phyloP scores from a whole-genome alignment of 2,113 vertebrate genomes.

The Pogona vitticeps region DNA sequence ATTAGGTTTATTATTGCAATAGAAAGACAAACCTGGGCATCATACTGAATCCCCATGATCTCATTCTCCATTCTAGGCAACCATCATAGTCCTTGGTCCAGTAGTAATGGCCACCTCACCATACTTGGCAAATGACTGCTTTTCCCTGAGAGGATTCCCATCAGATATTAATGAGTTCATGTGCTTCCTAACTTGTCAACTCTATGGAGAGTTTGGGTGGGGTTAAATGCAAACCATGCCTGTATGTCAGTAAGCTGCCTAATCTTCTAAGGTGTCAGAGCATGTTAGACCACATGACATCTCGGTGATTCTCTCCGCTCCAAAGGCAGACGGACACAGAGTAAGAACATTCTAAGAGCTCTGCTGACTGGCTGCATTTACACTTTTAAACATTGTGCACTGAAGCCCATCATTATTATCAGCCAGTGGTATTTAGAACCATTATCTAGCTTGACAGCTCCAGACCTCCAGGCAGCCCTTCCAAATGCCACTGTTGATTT shows the following conservation, averaged over 20 bases:
- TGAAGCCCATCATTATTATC: constrained; percentile 40
- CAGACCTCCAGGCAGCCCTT: constrained; percentile 54
- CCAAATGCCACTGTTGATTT: constrained; percentile 57
- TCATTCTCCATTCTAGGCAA: background rate
- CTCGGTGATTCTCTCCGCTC: background rate
- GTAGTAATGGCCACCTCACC: background rate
- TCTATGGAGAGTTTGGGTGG: background rate
- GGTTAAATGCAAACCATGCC: background rate
- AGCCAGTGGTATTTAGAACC: constrained; percentile 53
- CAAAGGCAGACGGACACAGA: constrained; percentile 43
- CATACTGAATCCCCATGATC: background rate
- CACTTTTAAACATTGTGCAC: constrained; percentile 36
- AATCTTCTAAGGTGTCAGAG: constrained; percentile 45
- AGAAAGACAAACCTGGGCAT: background rate
- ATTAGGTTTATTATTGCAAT: background rate
- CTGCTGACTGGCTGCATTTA: constrained; percentile 4
- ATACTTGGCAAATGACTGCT: accelerated
- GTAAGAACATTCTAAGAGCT: background rate
- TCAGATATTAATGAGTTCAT: background rate
- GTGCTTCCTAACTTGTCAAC: accelerated
- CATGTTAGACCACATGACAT: background rate
- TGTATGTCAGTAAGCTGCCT: background rate
- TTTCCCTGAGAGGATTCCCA: background rate
- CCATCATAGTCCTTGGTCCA: background rate
- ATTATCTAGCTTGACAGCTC: constrained; percentile 66